Percentiles rank a stretch among this genome's conserved stretches.
Evolutionary conservation across 1,140 invertebrate species (phyloP).

Genomic region (Drosophila melanogaster): DNA sequence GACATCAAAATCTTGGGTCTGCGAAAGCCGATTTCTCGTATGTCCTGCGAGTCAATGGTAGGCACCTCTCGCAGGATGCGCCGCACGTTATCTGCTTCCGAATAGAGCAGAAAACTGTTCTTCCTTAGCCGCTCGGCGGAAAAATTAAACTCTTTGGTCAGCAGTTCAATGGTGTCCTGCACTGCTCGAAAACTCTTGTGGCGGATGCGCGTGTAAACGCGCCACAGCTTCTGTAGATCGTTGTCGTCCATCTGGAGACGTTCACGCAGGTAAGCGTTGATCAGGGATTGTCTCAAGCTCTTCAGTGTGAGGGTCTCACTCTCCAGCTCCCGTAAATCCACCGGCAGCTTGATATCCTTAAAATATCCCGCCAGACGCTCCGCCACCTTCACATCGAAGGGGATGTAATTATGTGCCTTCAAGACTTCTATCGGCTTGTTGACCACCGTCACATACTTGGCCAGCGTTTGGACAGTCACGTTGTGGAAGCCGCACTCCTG

Average conservation of each 20-base stretch:
- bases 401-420: constrained; percentile 63
- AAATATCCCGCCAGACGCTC: constrained; percentile 66
- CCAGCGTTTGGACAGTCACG: constrained; percentile 85
- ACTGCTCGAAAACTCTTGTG: constrained; percentile 86
- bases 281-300: constrained; percentile 84
- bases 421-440: constrained; percentile 70
- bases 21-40: constrained; percentile 85
- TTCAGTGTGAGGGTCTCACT: constrained; percentile 83
- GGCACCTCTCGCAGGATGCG: constrained; percentile 86
- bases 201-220: constrained; percentile 85
- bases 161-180: constrained; percentile 84
- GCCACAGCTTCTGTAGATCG: constrained; percentile 85
- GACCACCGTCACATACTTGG: constrained; percentile 84
- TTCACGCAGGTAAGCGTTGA: constrained; percentile 85
- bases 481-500: constrained; percentile 85
- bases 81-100: constrained; percentile 85
- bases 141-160: constrained; percentile 85
- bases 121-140: constrained; percentile 84
- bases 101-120: constrained; percentile 86
- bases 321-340: constrained; percentile 33
- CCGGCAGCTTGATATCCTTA: constrained; percentile 54
- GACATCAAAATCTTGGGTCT: constrained; percentile 86
- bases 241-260: constrained; percentile 84
- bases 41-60: constrained; percentile 85
- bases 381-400: constrained; percentile 69